Evolutionary conservation across 2,797 vertebrate species (phyloP), one percentile per base, ranked within the genome.

Genomic region (Rhodeus uyekii): DNA sequence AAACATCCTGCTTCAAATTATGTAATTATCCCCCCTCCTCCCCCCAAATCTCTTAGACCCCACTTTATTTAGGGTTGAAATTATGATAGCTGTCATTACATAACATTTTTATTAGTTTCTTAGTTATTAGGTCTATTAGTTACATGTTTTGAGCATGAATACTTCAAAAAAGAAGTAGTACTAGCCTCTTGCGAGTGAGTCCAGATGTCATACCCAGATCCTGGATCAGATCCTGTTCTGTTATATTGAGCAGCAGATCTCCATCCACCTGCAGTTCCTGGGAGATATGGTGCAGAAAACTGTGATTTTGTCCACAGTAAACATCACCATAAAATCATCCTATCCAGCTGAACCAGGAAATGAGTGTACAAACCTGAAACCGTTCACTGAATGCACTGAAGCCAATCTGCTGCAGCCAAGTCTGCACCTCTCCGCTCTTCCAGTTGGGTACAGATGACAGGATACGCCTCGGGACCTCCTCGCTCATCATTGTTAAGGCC

Each of bases 181-280:
- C 90, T 63, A 87, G 94, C 98, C 97, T 97, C 88, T 97, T 99
- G 55, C 97, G 94, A 9, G 93, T 96, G 87, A 99, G 95, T 81
- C 94, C 92, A 27, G 95, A 94, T 7, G 89, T 90, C 95, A 99
- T 97, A 73, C 94, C 92, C 86, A 99, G 91, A 84, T 99, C 98
- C 3, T 85, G 85, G 74, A 84, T 93, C 84, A 99, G 91, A 67
- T 99, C 98, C 68, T 95, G 87, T 63, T 98, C 96, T 0, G 96
- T 97, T 85, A 99, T 92, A 84, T 95, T 95, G 74, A 99, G 93
- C 58, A 99, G 93, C 19, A 99, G 93, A 88, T 99, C 98, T 24
- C 98, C 98, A 65, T 99, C 98, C 78, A 99, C 96, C 86, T 99
- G 96, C 38, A 97, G 93, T 83, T 98, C 96, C 98, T 99, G 55